Evolutionary conservation across 2,888 invertebrate species (phyloP).

Genomic region (Tipula helvola): DNA sequence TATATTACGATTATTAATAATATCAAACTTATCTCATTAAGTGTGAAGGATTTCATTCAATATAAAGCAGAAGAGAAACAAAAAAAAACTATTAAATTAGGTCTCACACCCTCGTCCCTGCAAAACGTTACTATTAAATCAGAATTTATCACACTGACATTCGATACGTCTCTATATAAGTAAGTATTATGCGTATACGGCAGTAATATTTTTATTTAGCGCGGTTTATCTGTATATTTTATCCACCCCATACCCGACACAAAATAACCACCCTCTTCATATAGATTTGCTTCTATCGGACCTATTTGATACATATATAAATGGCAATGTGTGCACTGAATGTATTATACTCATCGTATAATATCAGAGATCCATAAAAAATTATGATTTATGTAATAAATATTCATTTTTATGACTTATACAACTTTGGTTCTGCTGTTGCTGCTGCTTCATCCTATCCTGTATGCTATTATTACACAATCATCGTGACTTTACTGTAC

Average conservation of each 20-base stretch:
- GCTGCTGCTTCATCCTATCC: not conserved
- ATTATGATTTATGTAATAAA: conserved; percentile 4
- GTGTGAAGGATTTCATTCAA: not conserved
- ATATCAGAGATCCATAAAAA: not conserved
- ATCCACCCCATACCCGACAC: not conserved
- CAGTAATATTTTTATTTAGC: not conserved
- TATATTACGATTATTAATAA: not conserved
- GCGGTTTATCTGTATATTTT: not conserved
- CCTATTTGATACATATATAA: not conserved
- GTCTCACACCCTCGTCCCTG: not conserved
- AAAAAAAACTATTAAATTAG: not conserved
- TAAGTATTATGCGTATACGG: not conserved
- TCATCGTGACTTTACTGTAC: not conserved
- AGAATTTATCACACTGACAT: not conserved
- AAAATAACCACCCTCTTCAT: not conserved
- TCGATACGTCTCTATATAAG: not conserved
- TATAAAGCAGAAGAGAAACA: not conserved
- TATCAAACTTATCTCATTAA: not conserved
- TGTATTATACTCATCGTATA: not conserved
- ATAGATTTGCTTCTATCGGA: not conserved
- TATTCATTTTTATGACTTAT: not conserved
- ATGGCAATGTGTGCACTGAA: not conserved
- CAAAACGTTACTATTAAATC: not conserved
- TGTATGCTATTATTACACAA: not conserved
- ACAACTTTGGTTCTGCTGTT: not conserved